Conservation (phyloP, 2,797 vertebrate genomes). For the Naso thynnoides region DNA sequence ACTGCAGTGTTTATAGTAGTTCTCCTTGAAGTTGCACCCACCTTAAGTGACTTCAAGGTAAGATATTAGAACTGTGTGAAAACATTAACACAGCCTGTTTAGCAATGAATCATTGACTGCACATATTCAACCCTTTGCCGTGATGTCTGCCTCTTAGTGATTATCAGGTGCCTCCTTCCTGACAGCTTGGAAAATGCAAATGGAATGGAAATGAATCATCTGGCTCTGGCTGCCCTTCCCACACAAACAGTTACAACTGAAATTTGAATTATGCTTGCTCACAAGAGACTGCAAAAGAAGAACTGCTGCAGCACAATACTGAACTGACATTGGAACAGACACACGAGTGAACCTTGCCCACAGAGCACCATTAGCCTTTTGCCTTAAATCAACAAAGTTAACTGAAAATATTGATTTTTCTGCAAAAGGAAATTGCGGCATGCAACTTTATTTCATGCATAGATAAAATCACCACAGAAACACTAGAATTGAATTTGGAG, state of each 20-base stretch:
- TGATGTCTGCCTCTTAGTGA: not conserved
- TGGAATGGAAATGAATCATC: constrained; percentile 30
- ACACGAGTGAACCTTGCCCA: not conserved
- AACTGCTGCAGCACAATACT: constrained; percentile 3
- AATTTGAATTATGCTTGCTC: constrained; percentile 1
- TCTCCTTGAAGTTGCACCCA: constrained; percentile 1
- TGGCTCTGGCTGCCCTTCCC: not conserved
- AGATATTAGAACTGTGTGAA: not conserved
- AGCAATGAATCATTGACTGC: constrained; percentile 13
- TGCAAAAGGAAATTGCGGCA: not conserved
- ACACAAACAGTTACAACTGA: constrained; percentile 20
- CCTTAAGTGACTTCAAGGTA: not conserved
- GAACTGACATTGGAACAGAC: not conserved
- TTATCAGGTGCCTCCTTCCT: not conserved
- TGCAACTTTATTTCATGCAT: constrained; percentile 4
- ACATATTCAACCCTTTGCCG: constrained; percentile 12
- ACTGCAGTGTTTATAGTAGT: constrained; percentile 32
- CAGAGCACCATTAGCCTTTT: not conserved
- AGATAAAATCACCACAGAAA: not conserved
- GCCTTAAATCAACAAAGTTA: not conserved
- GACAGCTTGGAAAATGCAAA: constrained; percentile 32
- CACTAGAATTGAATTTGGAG: not conserved
- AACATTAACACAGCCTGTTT: constrained; percentile 19
- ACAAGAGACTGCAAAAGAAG: not conserved
- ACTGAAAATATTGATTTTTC: constrained; percentile 14